phyloP scores from a whole-genome alignment of 2,113 vertebrate genomes.

The Myanophis thanlyinensis region DNA sequence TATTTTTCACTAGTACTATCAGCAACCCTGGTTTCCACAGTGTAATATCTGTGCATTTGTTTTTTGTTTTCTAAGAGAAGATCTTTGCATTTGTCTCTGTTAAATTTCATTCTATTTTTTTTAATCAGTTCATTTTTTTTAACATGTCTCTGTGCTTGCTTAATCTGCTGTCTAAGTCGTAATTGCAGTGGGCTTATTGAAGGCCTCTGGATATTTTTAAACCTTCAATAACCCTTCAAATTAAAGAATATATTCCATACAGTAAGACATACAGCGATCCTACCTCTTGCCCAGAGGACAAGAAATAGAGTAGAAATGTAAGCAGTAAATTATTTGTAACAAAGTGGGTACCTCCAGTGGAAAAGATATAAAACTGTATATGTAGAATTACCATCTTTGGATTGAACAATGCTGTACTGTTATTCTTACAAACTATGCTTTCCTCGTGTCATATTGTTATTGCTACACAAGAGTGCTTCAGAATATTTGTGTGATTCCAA shows the following conservation, averaged over 20 bases:
- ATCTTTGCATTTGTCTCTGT: not conserved
- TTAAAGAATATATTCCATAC: not conserved
- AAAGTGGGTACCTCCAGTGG: not conserved
- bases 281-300: not conserved
- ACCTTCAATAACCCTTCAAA: not conserved
- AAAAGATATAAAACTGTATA: not conserved
- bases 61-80: not conserved
- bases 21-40: not conserved
- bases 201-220: not conserved
- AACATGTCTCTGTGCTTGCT: not conserved
- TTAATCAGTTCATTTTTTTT: not conserved
- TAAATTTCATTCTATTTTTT: not conserved
- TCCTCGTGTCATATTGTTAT: not conserved
- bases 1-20: not conserved
- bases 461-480: not conserved
- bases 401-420: not conserved
- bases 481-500: not conserved
- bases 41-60: not conserved
- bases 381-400: not conserved
- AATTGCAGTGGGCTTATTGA: not conserved
- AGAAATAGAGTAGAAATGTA: not conserved
- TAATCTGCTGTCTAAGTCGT: not conserved
- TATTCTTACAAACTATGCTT: not conserved
- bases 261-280: not conserved
- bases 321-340: not conserved